Percentiles rank a stretch among this genome's conserved stretches.
Conservation (phyloP, 2,113 vertebrate genomes). For the Chloropsis cyanopogon region DNA sequence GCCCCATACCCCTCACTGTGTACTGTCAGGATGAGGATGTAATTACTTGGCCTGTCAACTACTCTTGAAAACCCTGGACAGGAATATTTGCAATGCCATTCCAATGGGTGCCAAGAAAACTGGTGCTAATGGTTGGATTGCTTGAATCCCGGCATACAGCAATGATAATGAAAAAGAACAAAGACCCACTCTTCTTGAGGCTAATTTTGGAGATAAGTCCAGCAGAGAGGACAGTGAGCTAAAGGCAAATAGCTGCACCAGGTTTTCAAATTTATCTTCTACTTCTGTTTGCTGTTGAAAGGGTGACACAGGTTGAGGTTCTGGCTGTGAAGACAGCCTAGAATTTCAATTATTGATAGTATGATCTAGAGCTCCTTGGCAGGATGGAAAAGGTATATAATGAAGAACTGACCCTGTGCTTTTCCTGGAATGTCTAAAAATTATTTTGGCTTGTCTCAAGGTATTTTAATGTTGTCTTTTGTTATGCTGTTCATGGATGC, state of each 20-base stretch:
- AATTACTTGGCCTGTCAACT: background rate
- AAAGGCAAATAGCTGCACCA: background rate
- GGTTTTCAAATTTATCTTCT: background rate
- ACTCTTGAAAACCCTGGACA: background rate
- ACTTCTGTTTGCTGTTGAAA: background rate
- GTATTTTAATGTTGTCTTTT: background rate
- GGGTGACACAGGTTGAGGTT: background rate
- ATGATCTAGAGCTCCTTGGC: background rate
- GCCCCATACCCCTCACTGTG: background rate
- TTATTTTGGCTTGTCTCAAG: background rate
- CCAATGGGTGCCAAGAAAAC: background rate
- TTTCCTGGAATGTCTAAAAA: background rate
- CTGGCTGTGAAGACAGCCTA: background rate
- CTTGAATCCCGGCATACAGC: background rate
- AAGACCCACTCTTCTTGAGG: background rate
- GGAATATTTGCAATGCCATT: background rate
- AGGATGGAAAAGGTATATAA: background rate
- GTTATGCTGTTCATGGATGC: background rate
- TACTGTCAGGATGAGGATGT: background rate
- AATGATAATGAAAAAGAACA: background rate
- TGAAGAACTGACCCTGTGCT: background rate
- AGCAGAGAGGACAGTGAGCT: background rate
- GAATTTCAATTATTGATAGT: background rate
- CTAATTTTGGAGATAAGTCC: background rate
- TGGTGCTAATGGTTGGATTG: background rate